phyloP scores from a whole-genome alignment of 1,140 invertebrate genomes.

The Drosophila nebulosa region DNA sequence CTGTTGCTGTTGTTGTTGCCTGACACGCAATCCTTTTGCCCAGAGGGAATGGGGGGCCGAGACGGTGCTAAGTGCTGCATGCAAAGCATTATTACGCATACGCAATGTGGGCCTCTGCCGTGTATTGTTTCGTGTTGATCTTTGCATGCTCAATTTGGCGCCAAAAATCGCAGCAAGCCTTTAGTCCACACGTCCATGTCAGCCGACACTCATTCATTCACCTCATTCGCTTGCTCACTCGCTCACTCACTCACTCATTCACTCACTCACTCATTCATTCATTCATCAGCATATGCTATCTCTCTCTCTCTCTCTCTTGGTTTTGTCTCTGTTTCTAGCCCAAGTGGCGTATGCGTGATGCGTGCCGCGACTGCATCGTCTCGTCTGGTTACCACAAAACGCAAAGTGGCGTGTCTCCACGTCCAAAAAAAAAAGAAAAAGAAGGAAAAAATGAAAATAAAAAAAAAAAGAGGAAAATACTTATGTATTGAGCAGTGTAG shows the following conservation, averaged over 20 bases:
- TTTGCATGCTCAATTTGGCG: slow-evolving; percentile 70
- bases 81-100: slow-evolving; percentile 60
- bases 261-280: slow-evolving; percentile 60
- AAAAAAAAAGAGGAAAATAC: slow-evolving; percentile 31
- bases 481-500: slow-evolving; percentile 15
- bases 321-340: slow-evolving; percentile 20
- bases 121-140: slow-evolving; percentile 41
- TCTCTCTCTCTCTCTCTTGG: not conserved
- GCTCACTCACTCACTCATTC: slow-evolving; percentile 67
- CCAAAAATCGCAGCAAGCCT: slow-evolving; percentile 60
- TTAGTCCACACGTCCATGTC: slow-evolving; percentile 16
- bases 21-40: slow-evolving; percentile 71
- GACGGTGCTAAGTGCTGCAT: slow-evolving; percentile 49
- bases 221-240: not conserved
- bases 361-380: slow-evolving; percentile 55
- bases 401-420: slow-evolving; percentile 66
- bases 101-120: slow-evolving; percentile 46
- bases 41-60: slow-evolving; percentile 21
- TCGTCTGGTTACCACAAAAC: slow-evolving; percentile 47
- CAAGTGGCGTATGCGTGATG: slow-evolving; percentile 66
- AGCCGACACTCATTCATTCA: slow-evolving; percentile 32
- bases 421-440: slow-evolving; percentile 47
- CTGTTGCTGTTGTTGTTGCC: slow-evolving; percentile 66
- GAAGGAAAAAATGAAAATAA: slow-evolving; percentile 6
- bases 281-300: slow-evolving; percentile 40